Percentiles rank a stretch among this genome's conserved stretches.
Evolutionary conservation across 2,113 vertebrate species (phyloP).

Genomic region (Rhegmatorhina hoffmannsi): DNA sequence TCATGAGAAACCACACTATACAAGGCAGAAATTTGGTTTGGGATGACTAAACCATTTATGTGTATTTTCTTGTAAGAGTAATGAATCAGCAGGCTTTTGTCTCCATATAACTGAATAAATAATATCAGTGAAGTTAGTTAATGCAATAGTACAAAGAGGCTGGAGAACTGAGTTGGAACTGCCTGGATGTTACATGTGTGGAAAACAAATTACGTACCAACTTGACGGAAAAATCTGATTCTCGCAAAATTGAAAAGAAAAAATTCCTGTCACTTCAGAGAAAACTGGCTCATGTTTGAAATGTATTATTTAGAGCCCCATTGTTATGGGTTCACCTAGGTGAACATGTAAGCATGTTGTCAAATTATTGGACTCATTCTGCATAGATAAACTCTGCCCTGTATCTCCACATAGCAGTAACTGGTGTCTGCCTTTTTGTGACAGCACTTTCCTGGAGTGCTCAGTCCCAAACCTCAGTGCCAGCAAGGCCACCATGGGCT

Average conservation of each 20-base stretch:
- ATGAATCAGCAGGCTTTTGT: background rate
- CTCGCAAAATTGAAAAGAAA: background rate
- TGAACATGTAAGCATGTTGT: fast-evolving
- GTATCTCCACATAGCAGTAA: fast-evolving
- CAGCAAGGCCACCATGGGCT: background rate
- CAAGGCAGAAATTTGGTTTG: background rate
- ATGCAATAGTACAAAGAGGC: background rate
- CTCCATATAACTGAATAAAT: background rate
- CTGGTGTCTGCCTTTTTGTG: background rate
- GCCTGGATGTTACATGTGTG: fast-evolving
- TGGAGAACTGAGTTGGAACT: background rate
- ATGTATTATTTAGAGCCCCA: background rate
- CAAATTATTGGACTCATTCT: background rate
- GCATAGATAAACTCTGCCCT: background rate
- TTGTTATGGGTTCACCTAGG: too few relatives aligned
- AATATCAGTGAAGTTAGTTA: background rate
- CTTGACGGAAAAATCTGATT: background rate
- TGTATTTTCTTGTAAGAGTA: background rate
- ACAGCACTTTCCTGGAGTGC: fast-evolving
- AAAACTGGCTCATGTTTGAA: background rate
- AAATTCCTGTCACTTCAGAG: background rate
- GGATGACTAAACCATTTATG: background rate
- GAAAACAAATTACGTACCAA: background rate
- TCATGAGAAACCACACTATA: background rate
- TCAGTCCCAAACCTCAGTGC: background rate